phyloP scores from a whole-genome alignment of 2,797 vertebrate genomes.

The Oreortyx pictus region DNA sequence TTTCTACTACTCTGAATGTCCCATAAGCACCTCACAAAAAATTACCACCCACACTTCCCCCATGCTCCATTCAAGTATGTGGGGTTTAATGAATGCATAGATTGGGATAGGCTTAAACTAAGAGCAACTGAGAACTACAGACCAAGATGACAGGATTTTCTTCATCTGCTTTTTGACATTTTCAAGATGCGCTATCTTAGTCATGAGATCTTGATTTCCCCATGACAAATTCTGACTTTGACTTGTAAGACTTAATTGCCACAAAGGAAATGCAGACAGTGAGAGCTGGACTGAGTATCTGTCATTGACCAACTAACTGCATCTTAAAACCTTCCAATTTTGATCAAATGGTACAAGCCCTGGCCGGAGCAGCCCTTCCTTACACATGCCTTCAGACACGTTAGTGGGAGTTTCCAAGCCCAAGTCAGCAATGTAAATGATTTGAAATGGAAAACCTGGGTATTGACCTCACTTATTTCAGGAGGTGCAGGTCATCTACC shows the following conservation, averaged over 20 bases:
- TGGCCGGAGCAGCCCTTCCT: neutral
- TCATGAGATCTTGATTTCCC: neutral
- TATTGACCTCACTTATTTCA: neutral
- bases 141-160: neutral
- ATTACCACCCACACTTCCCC: neutral
- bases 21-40: neutral
- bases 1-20: neutral
- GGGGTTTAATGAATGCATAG: neutral
- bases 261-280: rapidly evolving
- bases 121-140: neutral
- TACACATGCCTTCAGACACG: rapidly evolving
- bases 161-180: constrained; percentile 28
- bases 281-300: neutral
- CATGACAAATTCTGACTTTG: neutral
- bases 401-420: neutral
- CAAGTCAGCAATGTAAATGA: neutral
- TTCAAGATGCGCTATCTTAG: neutral
- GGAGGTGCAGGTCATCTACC: neutral
- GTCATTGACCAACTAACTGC: neutral
- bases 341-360: neutral
- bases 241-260: neutral
- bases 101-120: neutral
- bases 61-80: neutral
- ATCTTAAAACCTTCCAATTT: neutral
- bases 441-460: neutral